A percentile compares a stretch with the other conserved stretches of the same genome.
Conservation (phyloP, 2,113 vertebrate genomes). For the Ailurus styani region DNA sequence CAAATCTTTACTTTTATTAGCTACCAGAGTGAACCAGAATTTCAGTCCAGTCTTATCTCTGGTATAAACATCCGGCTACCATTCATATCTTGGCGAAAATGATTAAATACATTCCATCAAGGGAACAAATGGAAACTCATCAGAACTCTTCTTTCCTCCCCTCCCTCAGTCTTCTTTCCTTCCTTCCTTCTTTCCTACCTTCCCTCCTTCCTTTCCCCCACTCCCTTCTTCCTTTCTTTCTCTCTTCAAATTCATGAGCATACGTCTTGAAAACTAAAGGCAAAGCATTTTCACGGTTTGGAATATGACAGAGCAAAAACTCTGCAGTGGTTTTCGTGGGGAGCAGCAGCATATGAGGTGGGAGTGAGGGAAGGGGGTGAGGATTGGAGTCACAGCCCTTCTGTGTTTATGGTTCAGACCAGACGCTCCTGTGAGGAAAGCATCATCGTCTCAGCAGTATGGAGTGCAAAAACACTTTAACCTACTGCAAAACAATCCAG, state of each 20-base stretch:
- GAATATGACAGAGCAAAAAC: neutral
- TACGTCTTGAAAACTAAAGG: neutral
- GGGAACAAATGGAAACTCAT: slow-evolving; percentile 39
- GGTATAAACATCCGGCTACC: slow-evolving; percentile 88
- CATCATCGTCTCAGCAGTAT: neutral
- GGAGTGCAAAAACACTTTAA: neutral
- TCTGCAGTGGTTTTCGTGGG: neutral
- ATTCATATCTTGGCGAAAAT: slow-evolving; percentile 81
- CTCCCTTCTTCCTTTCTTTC: neutral
- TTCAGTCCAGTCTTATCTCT: slow-evolving; percentile 83
- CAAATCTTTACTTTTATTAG: slow-evolving; percentile 86
- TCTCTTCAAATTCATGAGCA: neutral
- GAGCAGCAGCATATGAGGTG: neutral
- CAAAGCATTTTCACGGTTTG: neutral
- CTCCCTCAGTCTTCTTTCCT: neutral
- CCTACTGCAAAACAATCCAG: neutral
- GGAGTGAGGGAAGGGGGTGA: neutral
- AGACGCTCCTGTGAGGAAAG: neutral
- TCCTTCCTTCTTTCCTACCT: neutral
- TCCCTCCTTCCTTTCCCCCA: accelerated
- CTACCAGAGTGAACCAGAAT: slow-evolving; percentile 81
- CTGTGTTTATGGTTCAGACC: neutral
- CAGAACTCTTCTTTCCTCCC: neutral
- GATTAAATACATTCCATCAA: slow-evolving; percentile 78
- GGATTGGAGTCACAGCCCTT: neutral